phyloP scores from a whole-genome alignment of 2,888 invertebrate species.

The Hetaerina titia region DNA sequence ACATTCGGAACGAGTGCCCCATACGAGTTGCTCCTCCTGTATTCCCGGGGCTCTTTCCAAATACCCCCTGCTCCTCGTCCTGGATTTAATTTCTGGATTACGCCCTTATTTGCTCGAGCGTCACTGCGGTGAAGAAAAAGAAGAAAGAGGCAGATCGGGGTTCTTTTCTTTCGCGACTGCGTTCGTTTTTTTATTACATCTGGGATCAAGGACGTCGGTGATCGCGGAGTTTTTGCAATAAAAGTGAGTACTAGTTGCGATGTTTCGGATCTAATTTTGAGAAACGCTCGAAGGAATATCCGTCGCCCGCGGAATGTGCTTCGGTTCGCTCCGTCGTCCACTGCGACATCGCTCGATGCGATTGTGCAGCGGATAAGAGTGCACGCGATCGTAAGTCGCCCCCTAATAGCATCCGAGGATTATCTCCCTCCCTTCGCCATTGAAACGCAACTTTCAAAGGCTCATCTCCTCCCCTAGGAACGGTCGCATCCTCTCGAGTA shows the following conservation, averaged over 20 bases:
- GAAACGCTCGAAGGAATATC: neutral
- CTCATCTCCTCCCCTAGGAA: no score
- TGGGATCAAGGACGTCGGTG: neutral
- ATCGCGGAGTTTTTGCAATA: neutral
- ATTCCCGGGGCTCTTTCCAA: neutral
- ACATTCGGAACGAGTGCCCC: neutral
- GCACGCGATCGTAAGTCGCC: no score
- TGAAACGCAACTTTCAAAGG: no score
- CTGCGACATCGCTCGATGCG: no score
- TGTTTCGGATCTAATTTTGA: conserved; percentile 8
- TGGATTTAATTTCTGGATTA: conserved; percentile 34
- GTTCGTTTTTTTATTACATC: neutral
- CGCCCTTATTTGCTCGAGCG: neutral
- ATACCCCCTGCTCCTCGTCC: neutral
- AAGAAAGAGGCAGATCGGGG: neutral
- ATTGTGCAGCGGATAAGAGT: no score
- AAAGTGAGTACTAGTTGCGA: neutral
- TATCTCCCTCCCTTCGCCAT: no score
- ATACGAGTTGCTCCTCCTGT: neutral
- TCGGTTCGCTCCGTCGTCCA: neutral
- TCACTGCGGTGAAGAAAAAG: neutral
- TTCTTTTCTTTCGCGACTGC: neutral
- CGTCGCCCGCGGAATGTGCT: neutral
- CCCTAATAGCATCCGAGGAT: no score
- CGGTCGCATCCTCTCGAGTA: no score